A percentile compares a stretch with the other conserved stretches of the same genome.
These are phyloP conservation scores for Diloba caeruleocephala DNA, from an alignment of 2,888 invertebrate species.

Conservation along the genomic window DNA sequence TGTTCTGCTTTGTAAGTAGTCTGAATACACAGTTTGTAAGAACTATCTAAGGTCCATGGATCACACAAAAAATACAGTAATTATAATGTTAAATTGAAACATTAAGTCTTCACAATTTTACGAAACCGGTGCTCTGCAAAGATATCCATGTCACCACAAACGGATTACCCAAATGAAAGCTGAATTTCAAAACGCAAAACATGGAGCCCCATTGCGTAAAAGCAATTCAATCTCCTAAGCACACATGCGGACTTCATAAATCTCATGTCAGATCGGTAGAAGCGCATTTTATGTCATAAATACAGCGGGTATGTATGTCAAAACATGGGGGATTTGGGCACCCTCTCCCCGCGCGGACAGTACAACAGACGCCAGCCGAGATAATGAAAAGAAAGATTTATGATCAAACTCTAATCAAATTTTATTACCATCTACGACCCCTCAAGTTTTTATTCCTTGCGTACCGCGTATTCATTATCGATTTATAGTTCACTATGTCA, in stretches of 20 bases:
- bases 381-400: conserved; percentile 89
- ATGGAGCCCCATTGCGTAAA: conserved; percentile 70
- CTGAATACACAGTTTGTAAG: conserved; percentile 4
- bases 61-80: neutral
- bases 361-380: conserved; percentile 73
- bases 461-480: conserved; percentile 68
- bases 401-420: conserved; percentile 87
- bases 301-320: conserved; percentile 85
- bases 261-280: conserved; percentile 80
- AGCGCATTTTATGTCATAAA: conserved; percentile 82
- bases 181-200: conserved; percentile 63
- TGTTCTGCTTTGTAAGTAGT: conserved; percentile 15
- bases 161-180: conserved; percentile 58
- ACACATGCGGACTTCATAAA: conserved; percentile 87
- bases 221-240: conserved; percentile 79
- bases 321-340: conserved; percentile 85
- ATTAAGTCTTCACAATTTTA: conserved; percentile 6
- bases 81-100: neutral
- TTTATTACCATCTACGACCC: conserved; percentile 83
- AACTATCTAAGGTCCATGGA: neutral
- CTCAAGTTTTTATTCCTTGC: conserved; percentile 66
- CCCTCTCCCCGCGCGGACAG: conserved; percentile 70
- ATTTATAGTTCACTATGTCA: conserved; percentile 68
- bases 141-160: conserved; percentile 46
- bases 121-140: conserved; percentile 13